A percentile compares a stretch with the other conserved stretches of the same genome.
Evolutionary conservation across 2,888 invertebrate genomes (phyloP).

Genomic region (Melipona beecheii): DNA sequence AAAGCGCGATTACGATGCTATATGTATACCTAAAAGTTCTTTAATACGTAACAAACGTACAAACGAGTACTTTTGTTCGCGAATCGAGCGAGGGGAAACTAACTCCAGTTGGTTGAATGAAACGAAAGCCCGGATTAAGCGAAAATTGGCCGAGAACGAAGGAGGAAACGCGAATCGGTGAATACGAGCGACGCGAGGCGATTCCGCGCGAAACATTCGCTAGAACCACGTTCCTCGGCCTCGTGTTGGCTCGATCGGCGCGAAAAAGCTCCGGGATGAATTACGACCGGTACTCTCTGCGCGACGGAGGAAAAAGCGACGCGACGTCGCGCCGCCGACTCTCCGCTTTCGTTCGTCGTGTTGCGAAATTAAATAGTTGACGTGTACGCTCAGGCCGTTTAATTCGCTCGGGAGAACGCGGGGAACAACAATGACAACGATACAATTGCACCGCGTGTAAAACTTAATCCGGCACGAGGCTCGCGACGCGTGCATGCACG

Average conservation of each 20-base stretch:
- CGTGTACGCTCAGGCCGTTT: background rate
- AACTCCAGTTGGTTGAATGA: too few relatives aligned
- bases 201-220: background rate
- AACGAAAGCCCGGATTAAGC: constrained; percentile 10
- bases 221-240: background rate
- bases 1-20: too few relatives aligned
- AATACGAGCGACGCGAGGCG: background rate
- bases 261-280: background rate
- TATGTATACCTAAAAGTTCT: too few relatives aligned
- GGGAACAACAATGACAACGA: constrained; percentile 12
- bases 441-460: constrained; percentile 9
- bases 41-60: too few relatives aligned
- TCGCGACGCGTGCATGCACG: background rate
- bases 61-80: too few relatives aligned
- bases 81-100: too few relatives aligned
- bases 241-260: background rate
- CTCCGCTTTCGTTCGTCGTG: background rate
- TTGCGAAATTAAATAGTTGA: background rate
- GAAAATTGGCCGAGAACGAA: constrained; percentile 1
- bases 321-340: background rate
- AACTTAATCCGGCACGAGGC: background rate
- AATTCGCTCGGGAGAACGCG: background rate
- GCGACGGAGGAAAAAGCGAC: background rate
- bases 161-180: background rate
- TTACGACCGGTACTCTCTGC: background rate